Base-by-base conservation (phyloP, 2,797 vertebrate species). In the Harpagifer antarcticus region DNA sequence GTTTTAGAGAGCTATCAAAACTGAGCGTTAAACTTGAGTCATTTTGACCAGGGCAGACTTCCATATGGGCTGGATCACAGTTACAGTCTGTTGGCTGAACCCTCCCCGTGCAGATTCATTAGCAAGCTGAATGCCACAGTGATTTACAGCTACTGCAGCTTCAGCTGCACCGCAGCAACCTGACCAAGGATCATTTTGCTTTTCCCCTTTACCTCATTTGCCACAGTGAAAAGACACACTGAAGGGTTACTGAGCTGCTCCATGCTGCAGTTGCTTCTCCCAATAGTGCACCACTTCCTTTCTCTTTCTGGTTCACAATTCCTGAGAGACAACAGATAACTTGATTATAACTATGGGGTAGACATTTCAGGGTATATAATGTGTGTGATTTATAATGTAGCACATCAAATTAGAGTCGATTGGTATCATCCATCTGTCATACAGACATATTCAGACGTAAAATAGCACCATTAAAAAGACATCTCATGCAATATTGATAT, bases 131-230 rank as follows among this genome's bases (percentile, higher is more conserved):
- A 88, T 70, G 83, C 78, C 84, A 68, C 66, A 66, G 72, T 91
- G 88, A 90, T 91, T 91, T 92, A 91, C 87, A 86, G 88, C 83
- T 81, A 82, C 90, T 92, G 90, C 89, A 88, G 89, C 81, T 85
- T 78, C 68, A 70, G 75, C 86, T 70, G 68, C 80, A 62, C 75
- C 56, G 75, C 90, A 78, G 82, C 68, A 84, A 59, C 72, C 70
- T 40, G 40, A 78, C 76, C 60, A 58, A 56, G 64, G 66, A 83
- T 76, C 37, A 71, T 82, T 88, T 82, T 45, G 67, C 76, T 82
- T 59, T 33, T 84, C 75, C 42, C 63, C 64, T 89, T 86, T 82
- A 79, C 75, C 72, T 87, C 57, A 78, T 85, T 90, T 78, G 72
- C 79, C 78, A 82, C 84, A 80, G 69, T 83, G 57, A 78, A 80